These are phyloP conservation scores for Folsomia candida DNA, from an alignment of 2,888 invertebrate species.

Conservation along the genomic window DNA sequence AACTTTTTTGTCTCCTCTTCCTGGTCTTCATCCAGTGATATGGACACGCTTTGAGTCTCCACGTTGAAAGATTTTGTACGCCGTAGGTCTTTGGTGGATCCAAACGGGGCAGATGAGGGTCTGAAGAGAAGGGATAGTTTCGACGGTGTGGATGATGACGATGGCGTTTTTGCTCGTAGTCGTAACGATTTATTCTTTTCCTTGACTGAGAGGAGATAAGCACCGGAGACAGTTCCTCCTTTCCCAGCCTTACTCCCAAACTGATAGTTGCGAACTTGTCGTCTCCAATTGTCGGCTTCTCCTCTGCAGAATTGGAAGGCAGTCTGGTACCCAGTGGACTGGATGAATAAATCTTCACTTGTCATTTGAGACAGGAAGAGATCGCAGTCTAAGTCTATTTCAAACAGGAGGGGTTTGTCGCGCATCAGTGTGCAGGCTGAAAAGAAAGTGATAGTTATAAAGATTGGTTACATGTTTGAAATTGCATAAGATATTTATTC, in stretches of 20 bases:
- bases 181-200: slow-evolving; percentile 40
- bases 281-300: slow-evolving; percentile 54
- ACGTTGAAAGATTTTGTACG: slow-evolving; percentile 49
- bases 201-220: slow-evolving; percentile 37
- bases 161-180: slow-evolving; percentile 24
- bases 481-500: too few relatives aligned
- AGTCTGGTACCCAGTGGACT: slow-evolving; percentile 65
- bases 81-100: slow-evolving; percentile 40
- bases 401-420: slow-evolving; percentile 57
- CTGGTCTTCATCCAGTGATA: slow-evolving; percentile 42
- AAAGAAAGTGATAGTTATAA: too few relatives aligned
- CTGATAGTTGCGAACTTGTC: slow-evolving; percentile 53
- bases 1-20: slow-evolving; percentile 45
- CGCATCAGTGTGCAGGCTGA: slow-evolving; percentile 63
- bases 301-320: slow-evolving; percentile 65
- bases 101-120: slow-evolving; percentile 41
- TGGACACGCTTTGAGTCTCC: slow-evolving; percentile 48
- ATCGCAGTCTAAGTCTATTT: slow-evolving; percentile 59
- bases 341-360: slow-evolving; percentile 63
- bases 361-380: slow-evolving; percentile 63
- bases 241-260: slow-evolving; percentile 54
- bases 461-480: too few relatives aligned
- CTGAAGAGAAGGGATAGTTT: slow-evolving; percentile 48
- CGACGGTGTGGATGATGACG: slow-evolving; percentile 47
- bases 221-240: slow-evolving; percentile 39